Base-by-base conservation (phyloP, 2,797 vertebrate genomes). In the Brachyrhaphis roseni region DNA sequence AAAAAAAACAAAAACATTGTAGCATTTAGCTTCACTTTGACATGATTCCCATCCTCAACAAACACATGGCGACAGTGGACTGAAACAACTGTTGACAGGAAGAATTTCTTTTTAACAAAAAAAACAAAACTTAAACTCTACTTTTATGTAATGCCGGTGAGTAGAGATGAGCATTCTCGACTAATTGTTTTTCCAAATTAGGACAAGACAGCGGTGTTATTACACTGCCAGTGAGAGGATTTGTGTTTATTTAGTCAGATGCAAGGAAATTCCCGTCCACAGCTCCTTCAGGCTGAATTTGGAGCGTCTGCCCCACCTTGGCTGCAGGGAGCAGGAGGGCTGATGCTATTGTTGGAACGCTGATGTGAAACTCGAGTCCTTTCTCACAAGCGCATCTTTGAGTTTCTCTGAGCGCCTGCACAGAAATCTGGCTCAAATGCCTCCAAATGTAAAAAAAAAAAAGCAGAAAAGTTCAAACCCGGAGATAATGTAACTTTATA, bases 291-390 rank as follows among this genome's bases (percentile, higher is more conserved):
- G 68, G 31, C 79, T 57, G 78, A 39, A 72, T 86, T 62, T 84
- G 91, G 92, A 94, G 92, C 91, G 85, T 88, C 86, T 88, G 80
- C 93, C 79, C 82, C 91, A 80, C 90, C 91, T 92, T 8, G 79
- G 85, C 88, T 87, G 11, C 82, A 90, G 91, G 92, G 91, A 86
- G 89, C 89, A 71, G 79, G 46, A 82, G 78, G 78, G 18, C 75
- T 53, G 87, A 78, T 85, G 85, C 90, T 92, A 91, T 92, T 94
- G 93, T 92, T 90, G 89, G 81, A 87, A n/a, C 76, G 34, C 82
- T 41, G 15, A 74, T 57, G 84, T 91, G 93, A 91, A 93, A 92
- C 89, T 72, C 0, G 59, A 95, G 80, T 85, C 88, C 78, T 83
- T 82, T 81, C 82, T 43, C 66, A 45, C 84, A 81, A 12, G 74